Percentiles rank a stretch among this genome's conserved stretches.
Conservation (phyloP, 2,797 vertebrate genomes). For the Sebastiscus tertius region DNA sequence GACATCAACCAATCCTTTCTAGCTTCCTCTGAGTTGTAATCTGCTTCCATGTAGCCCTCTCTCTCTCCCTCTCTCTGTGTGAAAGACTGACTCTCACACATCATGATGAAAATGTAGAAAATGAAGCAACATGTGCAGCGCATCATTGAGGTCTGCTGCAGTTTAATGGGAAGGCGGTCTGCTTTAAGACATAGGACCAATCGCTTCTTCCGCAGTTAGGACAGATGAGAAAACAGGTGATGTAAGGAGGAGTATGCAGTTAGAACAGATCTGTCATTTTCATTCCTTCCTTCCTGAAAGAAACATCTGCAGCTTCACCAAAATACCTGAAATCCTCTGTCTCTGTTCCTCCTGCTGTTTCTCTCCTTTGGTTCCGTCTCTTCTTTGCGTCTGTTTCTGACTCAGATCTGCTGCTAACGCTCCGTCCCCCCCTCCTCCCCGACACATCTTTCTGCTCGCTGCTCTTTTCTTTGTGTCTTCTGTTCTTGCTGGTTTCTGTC, state of each 20-base stretch:
- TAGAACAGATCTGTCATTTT: not conserved
- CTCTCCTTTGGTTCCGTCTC: not conserved
- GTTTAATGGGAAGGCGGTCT: not conserved
- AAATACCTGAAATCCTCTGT: not conserved
- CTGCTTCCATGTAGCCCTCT: not conserved
- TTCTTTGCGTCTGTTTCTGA: not conserved
- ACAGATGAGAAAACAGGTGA: constrained; percentile 6
- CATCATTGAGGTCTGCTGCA: constrained; percentile 7
- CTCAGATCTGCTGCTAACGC: not conserved
- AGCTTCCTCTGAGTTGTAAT: not conserved
- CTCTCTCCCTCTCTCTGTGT: not conserved
- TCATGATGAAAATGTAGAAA: constrained; percentile 1
- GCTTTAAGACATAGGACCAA: not conserved
- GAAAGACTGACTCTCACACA: not conserved
- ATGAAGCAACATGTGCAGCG: not conserved
- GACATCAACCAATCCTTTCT: not conserved
- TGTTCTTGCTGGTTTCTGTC: not conserved
- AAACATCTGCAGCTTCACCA: not conserved
- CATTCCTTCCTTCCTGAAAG: not conserved
- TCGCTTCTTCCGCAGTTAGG: not conserved
- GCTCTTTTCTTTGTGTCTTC: not conserved
- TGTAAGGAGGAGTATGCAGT: not conserved
- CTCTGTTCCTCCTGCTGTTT: not conserved
- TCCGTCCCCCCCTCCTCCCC: not conserved
- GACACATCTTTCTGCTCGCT: not conserved